Evolutionary conservation across 2,888 invertebrate genomes (phyloP).

Genomic region (Catocala sponsa): DNA sequence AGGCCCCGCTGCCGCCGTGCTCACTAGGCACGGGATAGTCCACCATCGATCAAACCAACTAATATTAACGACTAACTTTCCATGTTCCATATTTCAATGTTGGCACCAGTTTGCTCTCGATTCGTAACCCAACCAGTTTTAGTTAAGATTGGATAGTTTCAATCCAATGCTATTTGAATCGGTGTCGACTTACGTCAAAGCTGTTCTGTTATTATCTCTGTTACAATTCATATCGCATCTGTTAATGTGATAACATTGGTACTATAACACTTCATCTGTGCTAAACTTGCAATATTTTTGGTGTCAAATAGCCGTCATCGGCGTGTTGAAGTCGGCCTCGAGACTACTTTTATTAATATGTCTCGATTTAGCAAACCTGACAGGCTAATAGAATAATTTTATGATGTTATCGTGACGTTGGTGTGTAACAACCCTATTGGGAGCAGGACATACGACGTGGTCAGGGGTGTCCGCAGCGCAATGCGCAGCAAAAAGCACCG

Average conservation of each 20-base stretch:
- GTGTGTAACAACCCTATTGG: slow-evolving; percentile 32
- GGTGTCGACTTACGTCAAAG: no score
- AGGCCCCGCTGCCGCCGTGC: slow-evolving; percentile 14
- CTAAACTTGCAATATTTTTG: no score
- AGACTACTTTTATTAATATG: no score
- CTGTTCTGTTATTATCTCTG: no score
- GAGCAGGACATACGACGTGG: slow-evolving; percentile 43
- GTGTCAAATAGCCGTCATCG: no score
- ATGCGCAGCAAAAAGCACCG: slow-evolving; percentile 69
- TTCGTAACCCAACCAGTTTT: no score
- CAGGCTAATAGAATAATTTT: neutral
- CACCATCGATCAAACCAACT: slow-evolving; percentile 34
- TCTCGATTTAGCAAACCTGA: no score
- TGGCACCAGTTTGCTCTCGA: neutral
- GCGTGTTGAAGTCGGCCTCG: no score
- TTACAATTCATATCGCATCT: no score
- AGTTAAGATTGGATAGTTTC: neutral
- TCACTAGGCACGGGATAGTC: slow-evolving; percentile 35
- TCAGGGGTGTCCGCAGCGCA: slow-evolving; percentile 45
- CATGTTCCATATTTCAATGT: neutral
- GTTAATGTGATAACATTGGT: no score
- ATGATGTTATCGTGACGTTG: slow-evolving; percentile 3
- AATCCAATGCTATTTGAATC: no score
- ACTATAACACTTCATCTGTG: no score
- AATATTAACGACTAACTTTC: slow-evolving; percentile 6